Conservation (phyloP, 2,113 vertebrate species). For the Butorides virescens region DNA sequence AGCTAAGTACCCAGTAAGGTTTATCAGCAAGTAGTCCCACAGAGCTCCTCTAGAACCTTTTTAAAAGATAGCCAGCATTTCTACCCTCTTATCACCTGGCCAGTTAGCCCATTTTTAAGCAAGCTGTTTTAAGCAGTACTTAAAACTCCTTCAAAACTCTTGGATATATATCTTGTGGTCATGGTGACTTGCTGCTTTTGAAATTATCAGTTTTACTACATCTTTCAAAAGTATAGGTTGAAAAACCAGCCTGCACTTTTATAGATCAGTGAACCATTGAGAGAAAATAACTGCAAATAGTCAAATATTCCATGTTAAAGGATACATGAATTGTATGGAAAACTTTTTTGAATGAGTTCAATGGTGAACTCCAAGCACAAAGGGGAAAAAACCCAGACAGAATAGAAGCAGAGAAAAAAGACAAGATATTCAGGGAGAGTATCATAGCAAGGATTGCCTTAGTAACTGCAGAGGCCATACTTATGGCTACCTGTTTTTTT, state of each 20-base stretch:
- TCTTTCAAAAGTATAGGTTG: not conserved
- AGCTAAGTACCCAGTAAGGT: not conserved
- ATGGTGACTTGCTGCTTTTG: not conserved
- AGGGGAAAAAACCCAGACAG: not conserved
- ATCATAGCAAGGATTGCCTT: not conserved
- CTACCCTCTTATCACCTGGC: not conserved
- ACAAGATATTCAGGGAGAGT: not conserved
- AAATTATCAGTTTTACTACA: not conserved
- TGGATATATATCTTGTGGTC: not conserved
- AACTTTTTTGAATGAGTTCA: not conserved
- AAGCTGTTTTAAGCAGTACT: not conserved
- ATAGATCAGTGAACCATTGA: not conserved
- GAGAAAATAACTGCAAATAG: not conserved
- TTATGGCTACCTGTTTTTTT: not conserved
- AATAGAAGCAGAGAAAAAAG: not conserved
- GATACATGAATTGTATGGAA: not conserved
- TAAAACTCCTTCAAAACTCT: not conserved
- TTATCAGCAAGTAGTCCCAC: not conserved
- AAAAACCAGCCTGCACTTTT: not conserved
- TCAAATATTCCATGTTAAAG: not conserved
- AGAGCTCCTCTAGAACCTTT: not conserved
- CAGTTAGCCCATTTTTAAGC: not conserved
- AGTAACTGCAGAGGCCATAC: not conserved
- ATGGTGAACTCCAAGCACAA: not conserved
- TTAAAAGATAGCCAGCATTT: not conserved